Evolutionary conservation across 2,113 vertebrate genomes (phyloP), one percentile per base, ranked within the genome.

Genomic region (Eptesicus fuscus): DNA sequence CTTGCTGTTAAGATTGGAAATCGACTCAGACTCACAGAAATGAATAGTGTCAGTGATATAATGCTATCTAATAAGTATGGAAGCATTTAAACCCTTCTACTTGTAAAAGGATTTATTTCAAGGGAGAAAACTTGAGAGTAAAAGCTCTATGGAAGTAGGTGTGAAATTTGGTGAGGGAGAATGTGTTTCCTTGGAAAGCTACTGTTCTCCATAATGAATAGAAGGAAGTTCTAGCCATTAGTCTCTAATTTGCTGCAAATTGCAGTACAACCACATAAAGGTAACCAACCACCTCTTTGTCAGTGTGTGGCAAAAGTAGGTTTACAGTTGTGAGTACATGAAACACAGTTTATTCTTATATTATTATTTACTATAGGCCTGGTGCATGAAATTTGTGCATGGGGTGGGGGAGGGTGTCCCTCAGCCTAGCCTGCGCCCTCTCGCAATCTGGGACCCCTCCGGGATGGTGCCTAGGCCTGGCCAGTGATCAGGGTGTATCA

Each of bases 1-100:
- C 49, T 93, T 88, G 13, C 77, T 92, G 77, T 95, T 90, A 82
- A 96, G 51, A 70, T 28, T 93, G 71, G 49, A 95, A 96, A 96
- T 96, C 20, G 49, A 96, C 56, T 83, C 25, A 93, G 67, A 37
- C 61, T 94, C 63, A 96, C 59, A 78, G 70, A 95, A 88, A 88
- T 91, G 71, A 96, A 83, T 51, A 40, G 49, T 93, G 80, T 90
- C 87, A 93, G 35, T 83, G 71, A 84, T 63, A 79, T 56, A 79
- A 93, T 65, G 82, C 25, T 73, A 85, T 69, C 85, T 94, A 87
- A 84, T 85, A 96, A 82, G n/a, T 63, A 16, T 59, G 42, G 37
- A 94, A 65, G 51, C 42, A 91, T 73, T 96, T 70, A 92, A 85
- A 73, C 86, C 23, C 28, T 67, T 82, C 40, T 63, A 37, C 49